phyloP scores from a whole-genome alignment of 2,888 invertebrate species.

The Drosophila recens region DNA sequence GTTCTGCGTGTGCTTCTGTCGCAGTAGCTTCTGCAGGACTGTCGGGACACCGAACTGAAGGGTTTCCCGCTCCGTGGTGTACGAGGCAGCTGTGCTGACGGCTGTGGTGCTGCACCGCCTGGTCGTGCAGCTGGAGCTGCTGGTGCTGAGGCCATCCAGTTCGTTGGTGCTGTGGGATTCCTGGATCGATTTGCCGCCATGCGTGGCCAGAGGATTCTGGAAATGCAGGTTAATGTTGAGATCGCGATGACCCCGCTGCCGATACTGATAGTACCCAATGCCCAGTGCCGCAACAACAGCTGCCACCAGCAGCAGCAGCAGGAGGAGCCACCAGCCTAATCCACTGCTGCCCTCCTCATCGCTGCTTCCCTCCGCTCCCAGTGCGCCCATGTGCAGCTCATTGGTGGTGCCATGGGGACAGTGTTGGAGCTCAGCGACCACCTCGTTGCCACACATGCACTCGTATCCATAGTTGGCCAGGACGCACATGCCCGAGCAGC shows the following conservation, averaged over 20 bases:
- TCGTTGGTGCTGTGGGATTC: slow-evolving; percentile 38
- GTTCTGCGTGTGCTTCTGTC: slow-evolving; percentile 49
- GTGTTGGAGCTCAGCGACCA: slow-evolving; percentile 79
- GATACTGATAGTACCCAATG: slow-evolving; percentile 75
- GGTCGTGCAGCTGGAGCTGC: slow-evolving; percentile 19
- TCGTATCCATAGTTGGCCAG: slow-evolving; percentile 85
- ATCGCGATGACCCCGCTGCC: slow-evolving; percentile 86
- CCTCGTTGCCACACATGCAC: slow-evolving; percentile 87
- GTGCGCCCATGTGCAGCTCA: slow-evolving; percentile 43
- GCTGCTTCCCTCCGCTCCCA: slow-evolving; percentile 32
- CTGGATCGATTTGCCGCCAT: slow-evolving; percentile 48
- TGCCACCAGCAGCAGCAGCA: slow-evolving; percentile 49
- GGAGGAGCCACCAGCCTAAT: slow-evolving; percentile 13
- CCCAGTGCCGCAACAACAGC: slow-evolving; percentile 55
- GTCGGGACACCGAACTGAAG: slow-evolving; percentile 67
- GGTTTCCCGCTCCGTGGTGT: slow-evolving; percentile 42
- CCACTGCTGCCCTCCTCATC: background rate
- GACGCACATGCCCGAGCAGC: slow-evolving; percentile 88
- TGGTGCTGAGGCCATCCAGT: slow-evolving; percentile 17
- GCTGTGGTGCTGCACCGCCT: slow-evolving; percentile 46
- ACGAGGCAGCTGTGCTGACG: slow-evolving; percentile 56
- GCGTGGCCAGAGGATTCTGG: slow-evolving; percentile 84
- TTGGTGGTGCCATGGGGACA: slow-evolving; percentile 79
- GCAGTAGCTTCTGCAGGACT: slow-evolving; percentile 70
- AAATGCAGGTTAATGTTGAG: slow-evolving; percentile 85